Evolutionary conservation across 53 echinoderm and acorn worm genomes (phyloP).

Genomic region (Hippasteria phrygiana): DNA sequence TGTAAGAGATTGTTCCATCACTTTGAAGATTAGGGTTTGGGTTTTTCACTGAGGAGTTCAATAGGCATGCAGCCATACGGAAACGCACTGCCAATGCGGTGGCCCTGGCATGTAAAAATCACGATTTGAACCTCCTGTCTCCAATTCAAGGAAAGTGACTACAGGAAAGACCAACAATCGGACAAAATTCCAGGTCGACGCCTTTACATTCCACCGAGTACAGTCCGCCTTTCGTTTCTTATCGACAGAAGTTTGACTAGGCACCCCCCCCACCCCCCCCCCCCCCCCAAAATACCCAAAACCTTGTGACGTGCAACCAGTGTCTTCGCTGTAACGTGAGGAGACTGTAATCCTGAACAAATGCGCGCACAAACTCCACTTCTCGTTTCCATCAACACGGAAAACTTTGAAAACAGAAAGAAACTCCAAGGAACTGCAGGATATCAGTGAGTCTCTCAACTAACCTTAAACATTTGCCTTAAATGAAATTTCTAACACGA

Average conservation of each 20-base stretch:
- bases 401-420: no score
- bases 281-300: no score
- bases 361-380: no score
- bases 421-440: no score
- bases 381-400: no score
- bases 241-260: background rate
- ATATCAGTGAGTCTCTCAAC: no score
- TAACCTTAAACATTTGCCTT: no score
- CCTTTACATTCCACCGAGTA: background rate
- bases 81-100: background rate
- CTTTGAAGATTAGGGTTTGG: constrained; percentile 37
- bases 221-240: background rate
- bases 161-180: background rate
- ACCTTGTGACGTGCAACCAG: no score
- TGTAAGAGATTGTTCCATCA: constrained; percentile 33
- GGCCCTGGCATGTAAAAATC: background rate
- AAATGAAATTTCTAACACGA: no score
- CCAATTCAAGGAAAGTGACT: background rate
- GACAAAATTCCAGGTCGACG: background rate
- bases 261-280: no score
- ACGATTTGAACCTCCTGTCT: background rate
- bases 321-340: no score
- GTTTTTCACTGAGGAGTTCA: constrained; percentile 18
- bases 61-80: background rate
- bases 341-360: no score